Base-by-base conservation (phyloP, 2,113 vertebrate genomes). In the Microtus pennsylvanicus region DNA sequence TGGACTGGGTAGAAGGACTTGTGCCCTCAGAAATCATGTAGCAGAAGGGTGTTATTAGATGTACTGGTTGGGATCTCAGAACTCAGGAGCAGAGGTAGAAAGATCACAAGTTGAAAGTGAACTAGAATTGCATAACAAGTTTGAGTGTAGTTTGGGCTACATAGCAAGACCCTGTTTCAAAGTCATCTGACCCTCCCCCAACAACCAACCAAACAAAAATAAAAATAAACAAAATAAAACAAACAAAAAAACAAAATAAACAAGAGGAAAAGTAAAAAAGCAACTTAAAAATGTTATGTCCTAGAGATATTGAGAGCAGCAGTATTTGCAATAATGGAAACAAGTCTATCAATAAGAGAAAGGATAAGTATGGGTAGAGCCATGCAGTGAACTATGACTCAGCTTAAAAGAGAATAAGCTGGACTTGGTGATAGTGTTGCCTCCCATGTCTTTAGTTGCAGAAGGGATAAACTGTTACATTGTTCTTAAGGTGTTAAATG, bases 401-500 rank as follows among this genome's bases (percentile, higher is more conserved):
- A 83, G 70, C 33, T 63, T 22, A n/a, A 67, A 50, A 52, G 77
- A 82, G 11, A 83, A 72, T 14, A 67, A 93, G 7, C 3, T 28
- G 7, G 35, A 45, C 55, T 93, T 95, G 93, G 89, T 96, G 87
- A 96, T 95, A 7, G 89, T 45, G 95, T 74, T 95, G 89, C 85
- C 87, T 58, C 11, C 92, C 89, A 2, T 87, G 94, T 96, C 95
- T 97, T 97, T 96, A 96, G 97, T 96, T 72, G 94, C 74, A 13
- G 92, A 86, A 96, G 97, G 97, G 95, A 97, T 90, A 93, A 52
- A n/a, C 94, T 95, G 94, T 97, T 97, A 85, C 97, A 91, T 98
- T 96, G 98, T 98, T 98, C 97, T 98, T 98, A 97, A 98, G 98
- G 97, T 98, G 98, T 98, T 98, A 96, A 92, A 97, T 81, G 67